Base-by-base conservation (phyloP, 2,888 invertebrate species). In the Hetaerina titia region DNA sequence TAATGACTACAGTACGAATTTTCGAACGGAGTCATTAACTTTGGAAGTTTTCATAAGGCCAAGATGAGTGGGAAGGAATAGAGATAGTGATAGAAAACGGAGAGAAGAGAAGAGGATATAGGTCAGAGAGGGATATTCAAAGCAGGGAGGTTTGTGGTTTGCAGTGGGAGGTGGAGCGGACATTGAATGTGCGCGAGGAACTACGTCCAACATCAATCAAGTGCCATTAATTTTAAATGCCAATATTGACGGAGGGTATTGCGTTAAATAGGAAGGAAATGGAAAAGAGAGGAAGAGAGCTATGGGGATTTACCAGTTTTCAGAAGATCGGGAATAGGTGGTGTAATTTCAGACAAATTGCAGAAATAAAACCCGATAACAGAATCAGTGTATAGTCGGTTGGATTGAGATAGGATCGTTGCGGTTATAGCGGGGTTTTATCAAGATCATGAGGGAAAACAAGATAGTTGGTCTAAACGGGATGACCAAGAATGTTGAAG, bases 181-280 rank as follows among this genome's bases (percentile, higher is more conserved):
- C 8, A 8, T 8, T 69, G 69, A 69, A 22, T n/a, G 69, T 8
- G 9, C 0, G 13, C 13, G 63, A 63, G 63, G 17, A 63, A 63
- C 17, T 60, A 17, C 13, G 60, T 11, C 13, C 60, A 15, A 19
- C 2, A 1, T 63, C 63, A 63, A 63, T 63, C 45, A 19, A 22
- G 45, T 45, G 90, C 25, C 31, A 64, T 90, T 45, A 90, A 90
- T 63, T 63, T 63, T 60, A 63, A 88, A 88, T 88, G 88, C 25
- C 60, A 31, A 58, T 63, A 31, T 63, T 90, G 63, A 45, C 11
- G 64, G 90, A 45, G 22, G 45, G 60, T 11, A 31, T 22, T 31
- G 31, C 58, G 15, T 57, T 60, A 31, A n/a, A 45, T 19, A 9
- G 60, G 31, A 60, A 60, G 88, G 17, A 60, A 22, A n/a, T 63